phyloP scores from a whole-genome alignment of 1,140 invertebrate genomes.

The Penaeus chinensis region DNA sequence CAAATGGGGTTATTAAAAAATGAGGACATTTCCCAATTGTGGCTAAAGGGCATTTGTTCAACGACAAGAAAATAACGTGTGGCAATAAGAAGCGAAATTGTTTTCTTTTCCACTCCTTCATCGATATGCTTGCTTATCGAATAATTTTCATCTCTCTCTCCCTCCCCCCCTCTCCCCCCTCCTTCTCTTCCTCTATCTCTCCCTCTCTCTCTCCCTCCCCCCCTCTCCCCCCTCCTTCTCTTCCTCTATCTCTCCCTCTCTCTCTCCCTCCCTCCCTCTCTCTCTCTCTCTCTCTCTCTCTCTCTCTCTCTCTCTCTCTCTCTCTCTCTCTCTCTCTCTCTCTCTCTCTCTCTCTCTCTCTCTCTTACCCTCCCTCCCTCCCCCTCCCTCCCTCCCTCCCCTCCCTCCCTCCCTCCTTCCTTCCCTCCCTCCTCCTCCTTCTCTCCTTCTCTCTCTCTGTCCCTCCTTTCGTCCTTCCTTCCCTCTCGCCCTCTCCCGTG shows the following conservation, averaged over 20 bases:
- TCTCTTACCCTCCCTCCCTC: background rate
- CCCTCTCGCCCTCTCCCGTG: no score
- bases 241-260: background rate
- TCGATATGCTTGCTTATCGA: background rate
- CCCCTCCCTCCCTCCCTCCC: slow-evolving; percentile 7
- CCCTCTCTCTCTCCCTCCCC: background rate
- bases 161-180: background rate
- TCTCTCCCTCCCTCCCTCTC: background rate
- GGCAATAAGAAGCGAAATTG: no score
- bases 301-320: background rate
- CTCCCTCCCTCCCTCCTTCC: background rate
- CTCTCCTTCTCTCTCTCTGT: background rate
- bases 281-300: background rate
- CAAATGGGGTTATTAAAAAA: no score
- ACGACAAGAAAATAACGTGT: no score
- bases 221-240: background rate
- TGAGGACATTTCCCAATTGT: no score
- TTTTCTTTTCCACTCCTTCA: no score
- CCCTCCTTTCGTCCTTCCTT: background rate
- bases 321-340: background rate
- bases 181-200: background rate
- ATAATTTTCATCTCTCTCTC: background rate
- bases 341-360: background rate
- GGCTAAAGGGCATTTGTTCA: no score
- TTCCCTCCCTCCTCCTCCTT: background rate